These are phyloP conservation scores for Graphium colonna DNA, from an alignment of 2,888 invertebrate species.

Conservation along the genomic window DNA sequence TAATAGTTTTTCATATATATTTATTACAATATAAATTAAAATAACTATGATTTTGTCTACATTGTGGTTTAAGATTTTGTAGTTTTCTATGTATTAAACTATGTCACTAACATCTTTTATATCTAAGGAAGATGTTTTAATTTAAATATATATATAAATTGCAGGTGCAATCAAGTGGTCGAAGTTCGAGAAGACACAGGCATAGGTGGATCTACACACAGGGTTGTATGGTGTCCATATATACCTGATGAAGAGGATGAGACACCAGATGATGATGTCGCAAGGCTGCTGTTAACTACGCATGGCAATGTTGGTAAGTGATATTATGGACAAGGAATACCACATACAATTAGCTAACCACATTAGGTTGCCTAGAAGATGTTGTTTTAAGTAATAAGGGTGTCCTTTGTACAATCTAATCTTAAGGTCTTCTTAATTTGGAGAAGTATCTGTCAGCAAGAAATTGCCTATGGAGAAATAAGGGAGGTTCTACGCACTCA, in stretches of 20 bases:
- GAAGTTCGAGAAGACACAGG: conserved; percentile 78
- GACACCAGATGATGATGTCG: conserved; percentile 84
- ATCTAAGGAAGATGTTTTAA: too few species aligned
- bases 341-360: background rate
- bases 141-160: conserved; percentile 2
- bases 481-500: too few species aligned
- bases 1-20: too few species aligned
- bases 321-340: too few species aligned
- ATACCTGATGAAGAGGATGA: conserved; percentile 82
- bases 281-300: conserved; percentile 89
- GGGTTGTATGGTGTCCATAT: conserved; percentile 97
- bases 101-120: too few species aligned
- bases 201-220: conserved; percentile 49
- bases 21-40: too few species aligned
- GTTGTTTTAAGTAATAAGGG: too few species aligned
- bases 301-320: conserved; percentile 83
- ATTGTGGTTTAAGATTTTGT: too few species aligned
- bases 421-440: background rate
- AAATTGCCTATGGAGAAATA: too few species aligned
- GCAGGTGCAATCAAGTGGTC: conserved; percentile 78
- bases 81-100: too few species aligned
- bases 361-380: background rate
- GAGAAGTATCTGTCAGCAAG: background rate
- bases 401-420: too few species aligned
- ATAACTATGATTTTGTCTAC: too few species aligned